Conservation (phyloP, 1,140 invertebrate species). For the Dryas iulia region DNA sequence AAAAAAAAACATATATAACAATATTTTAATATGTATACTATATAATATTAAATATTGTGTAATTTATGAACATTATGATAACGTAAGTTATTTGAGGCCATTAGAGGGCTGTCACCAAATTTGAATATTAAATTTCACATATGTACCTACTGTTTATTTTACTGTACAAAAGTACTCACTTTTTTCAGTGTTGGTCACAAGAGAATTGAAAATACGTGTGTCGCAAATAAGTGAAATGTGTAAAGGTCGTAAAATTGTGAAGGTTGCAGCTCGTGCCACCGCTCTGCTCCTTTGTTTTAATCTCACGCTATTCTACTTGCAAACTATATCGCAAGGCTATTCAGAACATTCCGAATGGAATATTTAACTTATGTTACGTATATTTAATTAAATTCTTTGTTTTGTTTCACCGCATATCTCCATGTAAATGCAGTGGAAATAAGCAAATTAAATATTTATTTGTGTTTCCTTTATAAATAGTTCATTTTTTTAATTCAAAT, state of each 20-base stretch:
- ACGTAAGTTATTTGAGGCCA: too few relatives aligned
- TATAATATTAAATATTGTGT: too few relatives aligned
- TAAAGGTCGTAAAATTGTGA: slow-evolving; percentile 37
- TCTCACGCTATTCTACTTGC: background rate
- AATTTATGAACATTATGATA: too few relatives aligned
- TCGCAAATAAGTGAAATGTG: slow-evolving; percentile 42
- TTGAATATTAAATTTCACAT: too few relatives aligned
- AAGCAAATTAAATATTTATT: too few relatives aligned
- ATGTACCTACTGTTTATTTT: too few relatives aligned
- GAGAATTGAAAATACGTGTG: background rate
- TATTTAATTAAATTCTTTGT: background rate
- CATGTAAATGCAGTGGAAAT: too few relatives aligned
- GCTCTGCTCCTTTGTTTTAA: slow-evolving; percentile 6
- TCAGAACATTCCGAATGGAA: background rate
- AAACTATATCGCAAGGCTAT: background rate
- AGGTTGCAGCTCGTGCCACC: slow-evolving; percentile 9
- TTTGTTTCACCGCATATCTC: background rate
- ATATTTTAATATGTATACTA: too few relatives aligned
- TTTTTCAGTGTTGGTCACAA: background rate
- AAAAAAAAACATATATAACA: too few relatives aligned
- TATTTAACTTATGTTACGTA: background rate
- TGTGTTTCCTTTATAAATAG: too few relatives aligned
- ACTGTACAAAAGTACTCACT: background rate
- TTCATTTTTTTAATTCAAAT: too few relatives aligned
- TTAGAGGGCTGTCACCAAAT: too few relatives aligned